These are phyloP conservation scores for Delphinus delphis DNA, from an alignment of 2,113 vertebrate species.

Conservation along the genomic window DNA sequence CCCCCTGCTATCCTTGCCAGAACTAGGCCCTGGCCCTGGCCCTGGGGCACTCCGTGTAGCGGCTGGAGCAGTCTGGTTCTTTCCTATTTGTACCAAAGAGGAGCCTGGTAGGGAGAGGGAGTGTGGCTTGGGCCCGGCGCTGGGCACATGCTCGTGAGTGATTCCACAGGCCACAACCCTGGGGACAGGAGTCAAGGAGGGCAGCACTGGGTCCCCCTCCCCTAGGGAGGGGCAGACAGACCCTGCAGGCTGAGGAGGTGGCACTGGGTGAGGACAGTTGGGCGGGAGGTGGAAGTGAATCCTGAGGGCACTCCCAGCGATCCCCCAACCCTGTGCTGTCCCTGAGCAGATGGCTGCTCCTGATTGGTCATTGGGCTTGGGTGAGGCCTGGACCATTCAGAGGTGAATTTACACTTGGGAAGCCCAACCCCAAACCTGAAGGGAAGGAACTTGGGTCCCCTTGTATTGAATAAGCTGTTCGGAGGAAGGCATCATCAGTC, in stretches of 20 bases:
- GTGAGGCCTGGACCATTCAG: not conserved
- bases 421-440: constrained; percentile 8
- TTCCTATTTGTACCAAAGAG: constrained; percentile 80
- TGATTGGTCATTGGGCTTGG: not conserved
- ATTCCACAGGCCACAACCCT: not conserved
- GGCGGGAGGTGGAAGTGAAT: not conserved
- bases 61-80: constrained; percentile 37
- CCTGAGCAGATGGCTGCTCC: constrained; percentile 9
- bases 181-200: not conserved
- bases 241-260: not conserved
- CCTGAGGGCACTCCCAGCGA: not conserved
- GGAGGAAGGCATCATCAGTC: not conserved
- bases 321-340: not conserved
- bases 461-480: constrained; percentile 62
- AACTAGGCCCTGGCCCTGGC: not conserved
- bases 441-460: not conserved
- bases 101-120: constrained; percentile 45
- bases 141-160: not conserved
- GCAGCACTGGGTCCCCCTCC: not conserved
- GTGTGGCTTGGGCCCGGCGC: not conserved
- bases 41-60: not conserved
- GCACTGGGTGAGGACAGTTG: not conserved
- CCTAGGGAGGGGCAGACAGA: not conserved
- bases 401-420: not conserved
- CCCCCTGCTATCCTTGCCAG: constrained; percentile 18